Percentiles rank a stretch among this genome's conserved stretches.
Evolutionary conservation across 2,888 invertebrate genomes (phyloP).

Genomic region (Galeopsomyia nigrocyanea): DNA sequence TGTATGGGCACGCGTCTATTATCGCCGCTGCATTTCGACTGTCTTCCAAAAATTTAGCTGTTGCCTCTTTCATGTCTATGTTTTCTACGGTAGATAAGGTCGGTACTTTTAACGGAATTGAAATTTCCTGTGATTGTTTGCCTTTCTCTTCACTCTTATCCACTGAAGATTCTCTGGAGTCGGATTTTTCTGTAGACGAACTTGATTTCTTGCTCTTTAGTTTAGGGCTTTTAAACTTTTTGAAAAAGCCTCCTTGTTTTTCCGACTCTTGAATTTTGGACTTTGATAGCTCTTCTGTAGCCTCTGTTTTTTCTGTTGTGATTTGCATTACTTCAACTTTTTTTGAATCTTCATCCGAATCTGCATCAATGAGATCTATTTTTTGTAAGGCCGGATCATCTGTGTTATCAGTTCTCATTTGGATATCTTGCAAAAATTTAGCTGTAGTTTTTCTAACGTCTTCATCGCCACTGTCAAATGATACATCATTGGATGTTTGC

Average conservation of each 20-base stretch:
- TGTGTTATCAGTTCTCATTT: slow-evolving; percentile 54
- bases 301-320: slow-evolving; percentile 20
- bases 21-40: slow-evolving; percentile 54
- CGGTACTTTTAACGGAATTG: background rate
- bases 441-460: slow-evolving; percentile 58
- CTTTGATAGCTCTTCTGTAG: slow-evolving; percentile 33
- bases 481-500: slow-evolving; percentile 59
- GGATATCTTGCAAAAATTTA: slow-evolving; percentile 60
- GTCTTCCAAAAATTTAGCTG: slow-evolving; percentile 61
- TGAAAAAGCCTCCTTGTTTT: slow-evolving; percentile 58
- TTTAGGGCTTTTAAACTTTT: slow-evolving; percentile 62
- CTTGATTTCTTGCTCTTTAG: slow-evolving; percentile 58
- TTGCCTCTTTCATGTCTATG: slow-evolving; percentile 52
- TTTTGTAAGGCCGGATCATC: slow-evolving; percentile 45
- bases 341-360: slow-evolving; percentile 13
- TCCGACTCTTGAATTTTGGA: slow-evolving; percentile 52
- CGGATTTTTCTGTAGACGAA: slow-evolving; percentile 60
- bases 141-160: slow-evolving; percentile 53
- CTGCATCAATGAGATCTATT: slow-evolving; percentile 20
- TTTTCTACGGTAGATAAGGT: background rate
- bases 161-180: slow-evolving; percentile 55
- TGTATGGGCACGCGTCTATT: slow-evolving; percentile 55
- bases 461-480: slow-evolving; percentile 63
- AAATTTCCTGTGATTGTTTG: background rate
- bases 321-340: slow-evolving; percentile 9